These are phyloP conservation scores for Limonius californicus DNA, from an alignment of 1,140 invertebrate species.

Conservation along the genomic window DNA sequence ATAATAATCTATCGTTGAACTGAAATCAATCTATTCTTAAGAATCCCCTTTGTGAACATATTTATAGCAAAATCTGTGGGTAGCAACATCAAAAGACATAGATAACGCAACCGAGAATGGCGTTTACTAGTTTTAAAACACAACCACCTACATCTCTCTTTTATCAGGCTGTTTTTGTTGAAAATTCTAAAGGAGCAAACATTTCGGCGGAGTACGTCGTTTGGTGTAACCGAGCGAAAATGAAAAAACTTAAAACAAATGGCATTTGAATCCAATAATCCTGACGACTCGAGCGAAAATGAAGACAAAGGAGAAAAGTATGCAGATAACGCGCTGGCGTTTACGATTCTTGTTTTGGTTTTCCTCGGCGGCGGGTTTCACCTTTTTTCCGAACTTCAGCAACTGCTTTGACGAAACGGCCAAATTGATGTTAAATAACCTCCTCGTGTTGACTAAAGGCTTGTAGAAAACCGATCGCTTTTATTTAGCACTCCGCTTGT, in stretches of 20 bases:
- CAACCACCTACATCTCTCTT: no score
- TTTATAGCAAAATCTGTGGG: no score
- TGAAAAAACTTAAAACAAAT: neutral
- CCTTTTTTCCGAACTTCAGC: neutral
- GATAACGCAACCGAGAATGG: no score
- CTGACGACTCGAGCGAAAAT: neutral
- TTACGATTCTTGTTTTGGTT: constrained; percentile 1
- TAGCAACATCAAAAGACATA: no score
- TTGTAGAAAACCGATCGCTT: constrained; percentile 14
- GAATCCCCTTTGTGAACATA: no score
- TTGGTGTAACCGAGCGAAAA: neutral
- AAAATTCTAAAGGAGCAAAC: neutral
- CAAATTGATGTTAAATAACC: constrained; percentile 17
- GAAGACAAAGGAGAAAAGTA: neutral
- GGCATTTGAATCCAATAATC: constrained; percentile 1
- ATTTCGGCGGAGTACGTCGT: neutral
- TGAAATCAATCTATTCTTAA: no score
- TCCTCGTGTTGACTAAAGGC: constrained; percentile 3
- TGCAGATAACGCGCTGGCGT: neutral
- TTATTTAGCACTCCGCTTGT: constrained; percentile 21
- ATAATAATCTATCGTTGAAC: no score
- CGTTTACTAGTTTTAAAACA: no score
- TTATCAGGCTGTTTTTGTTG: no score
- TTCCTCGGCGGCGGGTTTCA: constrained; percentile 3
- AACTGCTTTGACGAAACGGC: neutral